phyloP scores from a whole-genome alignment of 2,888 invertebrate genomes.

The Scaptomyza flava region DNA sequence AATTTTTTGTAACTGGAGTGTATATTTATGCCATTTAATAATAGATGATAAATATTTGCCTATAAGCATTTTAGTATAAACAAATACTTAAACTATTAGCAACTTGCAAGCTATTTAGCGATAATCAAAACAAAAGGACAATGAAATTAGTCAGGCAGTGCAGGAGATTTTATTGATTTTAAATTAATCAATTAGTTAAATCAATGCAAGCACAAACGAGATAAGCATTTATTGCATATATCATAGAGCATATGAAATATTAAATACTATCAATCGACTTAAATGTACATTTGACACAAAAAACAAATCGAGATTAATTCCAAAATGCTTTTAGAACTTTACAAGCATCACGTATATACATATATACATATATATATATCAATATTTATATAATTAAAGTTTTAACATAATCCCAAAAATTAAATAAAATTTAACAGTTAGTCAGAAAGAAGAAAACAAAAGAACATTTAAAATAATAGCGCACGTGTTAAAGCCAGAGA shows the following conservation, averaged over 20 bases:
- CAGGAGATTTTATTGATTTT: conserved; percentile 55
- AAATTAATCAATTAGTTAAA: conserved; percentile 64
- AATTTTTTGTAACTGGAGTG: conserved; percentile 45
- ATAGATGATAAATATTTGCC: conserved; percentile 9
- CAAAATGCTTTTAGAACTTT: conserved; percentile 56
- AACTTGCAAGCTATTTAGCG: conserved; percentile 61
- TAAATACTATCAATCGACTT: conserved; percentile 49
- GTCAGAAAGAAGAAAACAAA: conserved; percentile 17
- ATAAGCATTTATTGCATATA: conserved; percentile 25
- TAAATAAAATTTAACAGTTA: conserved; percentile 65
- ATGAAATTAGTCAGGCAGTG: conserved; percentile 65
- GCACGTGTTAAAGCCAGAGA: conserved; percentile 73
- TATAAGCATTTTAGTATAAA: conserved; percentile 20
- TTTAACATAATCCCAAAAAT: conserved; percentile 60
- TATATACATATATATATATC: conserved; percentile 25
- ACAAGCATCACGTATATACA: conserved; percentile 33
- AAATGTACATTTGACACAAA: conserved; percentile 41
- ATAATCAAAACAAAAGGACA: conserved; percentile 72
- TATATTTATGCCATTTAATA: conserved; percentile 60
- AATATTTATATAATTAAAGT: conserved; percentile 50
- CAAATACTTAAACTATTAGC: conserved; percentile 50
- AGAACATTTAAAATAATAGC: conserved; percentile 32
- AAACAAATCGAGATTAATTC: conserved; percentile 40
- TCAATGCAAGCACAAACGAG: conserved; percentile 48
- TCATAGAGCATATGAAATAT: conserved; percentile 37